phyloP scores from a whole-genome alignment of 2,113 vertebrate species.

The Eleginops maclovinus region DNA sequence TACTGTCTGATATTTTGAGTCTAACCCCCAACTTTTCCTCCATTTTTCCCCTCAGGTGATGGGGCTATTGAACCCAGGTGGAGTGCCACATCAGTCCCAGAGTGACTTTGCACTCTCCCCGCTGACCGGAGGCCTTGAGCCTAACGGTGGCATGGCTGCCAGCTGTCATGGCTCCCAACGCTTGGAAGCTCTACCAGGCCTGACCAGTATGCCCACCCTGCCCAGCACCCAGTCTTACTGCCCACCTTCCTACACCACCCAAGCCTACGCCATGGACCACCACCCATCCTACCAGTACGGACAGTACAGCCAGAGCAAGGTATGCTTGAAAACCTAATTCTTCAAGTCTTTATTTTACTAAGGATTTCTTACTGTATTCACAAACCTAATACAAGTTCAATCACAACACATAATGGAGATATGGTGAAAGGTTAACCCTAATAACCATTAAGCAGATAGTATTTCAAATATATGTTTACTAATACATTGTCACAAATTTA shows the following conservation, averaged over 20 bases:
- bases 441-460: no score
- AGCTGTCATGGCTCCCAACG: slow-evolving; percentile 95
- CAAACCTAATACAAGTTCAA: no score
- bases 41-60: slow-evolving; percentile 88
- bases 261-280: slow-evolving; percentile 95
- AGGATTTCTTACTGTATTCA: not conserved
- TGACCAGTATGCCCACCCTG: slow-evolving; percentile 86
- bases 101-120: slow-evolving; percentile 97
- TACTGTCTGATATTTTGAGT: not conserved
- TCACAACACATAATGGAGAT: no score
- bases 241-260: slow-evolving; percentile 93
- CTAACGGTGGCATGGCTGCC: slow-evolving; percentile 93
- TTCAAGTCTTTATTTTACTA: accelerated
- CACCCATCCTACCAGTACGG: slow-evolving; percentile 97
- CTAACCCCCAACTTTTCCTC: slow-evolving; percentile 10
- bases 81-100: slow-evolving; percentile 97
- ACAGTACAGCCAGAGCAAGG: slow-evolving; percentile 99
- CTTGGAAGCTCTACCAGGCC: slow-evolving; percentile 92
- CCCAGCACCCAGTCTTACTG: slow-evolving; percentile 97
- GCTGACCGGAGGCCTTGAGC: slow-evolving; percentile 94
- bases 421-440: no score
- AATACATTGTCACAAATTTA: no score
- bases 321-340: slow-evolving; percentile 21
- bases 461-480: no score
- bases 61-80: slow-evolving; percentile 96